Base-by-base conservation (phyloP, 2,797 vertebrate genomes). In the Oreonectes daqikongensis region DNA sequence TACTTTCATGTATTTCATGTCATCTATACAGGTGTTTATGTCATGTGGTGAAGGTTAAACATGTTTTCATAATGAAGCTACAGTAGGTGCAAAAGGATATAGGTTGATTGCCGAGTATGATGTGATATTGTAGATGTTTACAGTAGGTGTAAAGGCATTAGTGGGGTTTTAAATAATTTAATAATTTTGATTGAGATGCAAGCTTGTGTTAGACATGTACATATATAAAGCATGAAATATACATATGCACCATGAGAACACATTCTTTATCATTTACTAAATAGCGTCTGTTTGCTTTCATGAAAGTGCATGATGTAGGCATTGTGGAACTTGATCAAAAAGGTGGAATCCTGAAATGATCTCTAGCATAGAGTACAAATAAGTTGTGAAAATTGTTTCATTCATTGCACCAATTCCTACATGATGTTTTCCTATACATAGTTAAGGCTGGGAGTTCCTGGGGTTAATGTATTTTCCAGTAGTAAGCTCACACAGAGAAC, bases 41-140 rank as follows among this genome's bases (percentile, higher is more conserved):
- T 85, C 83, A 83, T 57, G 22, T 44, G 4, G 82, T 83, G 85
- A 91, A 92, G 90, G 92, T 82, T 14, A 82, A 80, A 79, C 84
- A 84, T 87, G 86, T 88, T 86, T 79, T 86, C 80, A 86, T 86
- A 79, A 79, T 66, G 15, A 14, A 20, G 44, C 30, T 12, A 48
- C 40, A 46, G n/a, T 63, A 53, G 48, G 20, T 66, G 18, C 17
- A 20, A 26, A 22, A 38, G 38, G 40, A 40, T 64, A 26, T 3
- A 30, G 11, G 11, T 24, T 64, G 30, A 64, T 73, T 42, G 26
- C 20, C 22, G 12, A 35, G 32, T 12, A 84, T 84, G 82, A 61
- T 60, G n/a, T 63, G 8, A 12, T 48, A 48, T 22, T 84, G 83
- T 26, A 57, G 70, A 61, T 73, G 74, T 80, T 81, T 69, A 82